Evolutionary conservation across 2,888 invertebrate species (phyloP).

Genomic region (Coenonympha arcania): DNA sequence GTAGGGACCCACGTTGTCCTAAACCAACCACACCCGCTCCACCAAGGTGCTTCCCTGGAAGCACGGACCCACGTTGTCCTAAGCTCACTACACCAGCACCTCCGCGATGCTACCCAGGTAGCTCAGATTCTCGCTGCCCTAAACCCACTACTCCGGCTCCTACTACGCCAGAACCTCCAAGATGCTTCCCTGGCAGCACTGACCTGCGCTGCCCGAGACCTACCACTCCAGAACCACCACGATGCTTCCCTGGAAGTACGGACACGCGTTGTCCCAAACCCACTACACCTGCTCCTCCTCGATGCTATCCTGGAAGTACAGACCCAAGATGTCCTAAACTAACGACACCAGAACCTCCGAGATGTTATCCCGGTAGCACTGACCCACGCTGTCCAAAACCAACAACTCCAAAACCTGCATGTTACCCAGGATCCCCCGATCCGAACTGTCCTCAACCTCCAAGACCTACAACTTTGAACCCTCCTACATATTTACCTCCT

Average conservation of each 20-base stretch:
- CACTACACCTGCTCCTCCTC: not conserved
- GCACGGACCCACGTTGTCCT: not conserved
- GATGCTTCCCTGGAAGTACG: not conserved
- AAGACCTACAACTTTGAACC: not conserved
- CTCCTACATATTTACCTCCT: slow-evolving; percentile 7
- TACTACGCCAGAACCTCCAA: not conserved
- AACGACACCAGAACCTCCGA: not conserved
- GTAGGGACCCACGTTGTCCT: not conserved
- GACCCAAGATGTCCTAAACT: not conserved
- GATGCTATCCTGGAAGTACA: not conserved
- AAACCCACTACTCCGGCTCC: not conserved
- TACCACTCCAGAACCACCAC: not conserved
- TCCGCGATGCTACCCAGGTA: not conserved
- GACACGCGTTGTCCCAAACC: not conserved
- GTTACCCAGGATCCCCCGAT: not conserved
- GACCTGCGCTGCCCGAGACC: not conserved
- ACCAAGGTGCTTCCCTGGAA: not conserved
- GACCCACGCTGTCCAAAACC: not conserved
- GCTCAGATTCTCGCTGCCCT: not conserved
- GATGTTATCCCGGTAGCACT: not conserved
- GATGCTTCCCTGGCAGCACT: not conserved
- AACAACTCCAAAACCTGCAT: not conserved
- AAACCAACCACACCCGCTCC: not conserved
- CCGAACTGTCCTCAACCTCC: not conserved
- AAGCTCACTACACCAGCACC: not conserved